Evolutionary conservation across 2,888 invertebrate genomes (phyloP).

Genomic region (Troides helena): DNA sequence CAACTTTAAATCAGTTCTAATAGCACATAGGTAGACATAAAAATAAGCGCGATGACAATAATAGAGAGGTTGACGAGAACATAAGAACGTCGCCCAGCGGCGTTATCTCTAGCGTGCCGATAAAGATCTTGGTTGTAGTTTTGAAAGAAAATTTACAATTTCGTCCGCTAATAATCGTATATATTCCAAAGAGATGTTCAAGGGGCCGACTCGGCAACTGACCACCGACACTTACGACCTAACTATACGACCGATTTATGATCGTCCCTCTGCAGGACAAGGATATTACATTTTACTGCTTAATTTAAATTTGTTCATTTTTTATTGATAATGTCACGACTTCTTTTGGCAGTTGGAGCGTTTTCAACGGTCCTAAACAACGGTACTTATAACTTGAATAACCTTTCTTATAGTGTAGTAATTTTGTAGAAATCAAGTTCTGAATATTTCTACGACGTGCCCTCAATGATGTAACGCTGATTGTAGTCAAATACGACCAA

Average conservation of each 20-base stretch:
- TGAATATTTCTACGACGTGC: constrained; percentile 9
- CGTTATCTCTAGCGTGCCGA: constrained; percentile 54
- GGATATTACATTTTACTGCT: constrained; percentile 69
- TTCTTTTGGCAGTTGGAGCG: background rate
- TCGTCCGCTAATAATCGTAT: constrained; percentile 66
- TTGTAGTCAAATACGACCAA: constrained; percentile 51
- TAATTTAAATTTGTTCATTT: constrained; percentile 65
- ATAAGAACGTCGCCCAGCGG: constrained; percentile 41
- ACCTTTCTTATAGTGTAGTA: too few relatives aligned
- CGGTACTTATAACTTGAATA: too few relatives aligned
- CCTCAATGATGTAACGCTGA: constrained; percentile 30
- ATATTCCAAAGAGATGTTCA: constrained; percentile 53
- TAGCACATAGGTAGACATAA: constrained; percentile 60
- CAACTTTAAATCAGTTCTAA: constrained; percentile 59
- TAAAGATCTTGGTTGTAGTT: constrained; percentile 68
- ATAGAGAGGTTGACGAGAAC: constrained; percentile 45
- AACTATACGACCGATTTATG: constrained; percentile 67
- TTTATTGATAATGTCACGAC: constrained; percentile 39
- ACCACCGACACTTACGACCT: constrained; percentile 64
- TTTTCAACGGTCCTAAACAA: background rate
- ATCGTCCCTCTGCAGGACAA: constrained; percentile 60
- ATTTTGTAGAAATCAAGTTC: too few relatives aligned
- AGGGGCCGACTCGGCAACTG: constrained; percentile 50
- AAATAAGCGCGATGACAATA: constrained; percentile 58
- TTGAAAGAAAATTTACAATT: constrained; percentile 69